These are phyloP conservation scores for Acestrorhynchus altus DNA, from an alignment of 2,797 vertebrate genomes.

Conservation along the genomic window DNA sequence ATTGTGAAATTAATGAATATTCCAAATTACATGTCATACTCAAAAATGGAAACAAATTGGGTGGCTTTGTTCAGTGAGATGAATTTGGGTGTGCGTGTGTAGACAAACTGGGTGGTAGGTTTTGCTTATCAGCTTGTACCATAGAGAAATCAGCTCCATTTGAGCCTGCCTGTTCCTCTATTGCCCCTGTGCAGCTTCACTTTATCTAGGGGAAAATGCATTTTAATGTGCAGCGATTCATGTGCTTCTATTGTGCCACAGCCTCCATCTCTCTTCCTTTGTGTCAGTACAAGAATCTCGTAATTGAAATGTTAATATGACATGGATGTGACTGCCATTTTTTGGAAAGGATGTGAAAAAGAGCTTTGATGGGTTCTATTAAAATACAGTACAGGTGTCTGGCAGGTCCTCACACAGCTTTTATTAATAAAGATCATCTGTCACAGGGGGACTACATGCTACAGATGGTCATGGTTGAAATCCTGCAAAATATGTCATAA, in stretches of 20 bases:
- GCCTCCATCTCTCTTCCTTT: constrained; percentile 55
- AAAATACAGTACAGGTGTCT: constrained; percentile 52
- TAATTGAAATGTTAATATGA: constrained; percentile 72
- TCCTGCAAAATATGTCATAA: neutral
- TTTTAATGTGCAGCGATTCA: constrained; percentile 64
- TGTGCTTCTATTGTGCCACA: constrained; percentile 50
- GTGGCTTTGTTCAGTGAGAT: constrained; percentile 20
- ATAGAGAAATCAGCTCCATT: constrained; percentile 45
- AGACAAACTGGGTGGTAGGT: constrained; percentile 48
- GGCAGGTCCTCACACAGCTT: constrained; percentile 44
- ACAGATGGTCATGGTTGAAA: neutral
- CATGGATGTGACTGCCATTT: constrained; percentile 64
- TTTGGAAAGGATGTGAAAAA: constrained; percentile 64
- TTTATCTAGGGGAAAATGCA: constrained; percentile 56
- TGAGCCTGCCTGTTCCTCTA: constrained; percentile 48
- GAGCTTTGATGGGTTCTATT: constrained; percentile 57
- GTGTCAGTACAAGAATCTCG: constrained; percentile 62
- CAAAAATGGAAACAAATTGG: constrained; percentile 6
- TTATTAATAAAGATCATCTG: constrained; percentile 51
- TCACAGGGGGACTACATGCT: constrained; percentile 18
- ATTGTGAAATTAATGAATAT: constrained; percentile 25
- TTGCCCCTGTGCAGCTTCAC: constrained; percentile 50
- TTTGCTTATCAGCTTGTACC: constrained; percentile 53
- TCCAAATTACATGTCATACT: constrained; percentile 20
- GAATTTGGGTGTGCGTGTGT: constrained; percentile 32